phyloP scores from a whole-genome alignment of 1,140 invertebrate genomes.

The Drosophila elegans region DNA sequence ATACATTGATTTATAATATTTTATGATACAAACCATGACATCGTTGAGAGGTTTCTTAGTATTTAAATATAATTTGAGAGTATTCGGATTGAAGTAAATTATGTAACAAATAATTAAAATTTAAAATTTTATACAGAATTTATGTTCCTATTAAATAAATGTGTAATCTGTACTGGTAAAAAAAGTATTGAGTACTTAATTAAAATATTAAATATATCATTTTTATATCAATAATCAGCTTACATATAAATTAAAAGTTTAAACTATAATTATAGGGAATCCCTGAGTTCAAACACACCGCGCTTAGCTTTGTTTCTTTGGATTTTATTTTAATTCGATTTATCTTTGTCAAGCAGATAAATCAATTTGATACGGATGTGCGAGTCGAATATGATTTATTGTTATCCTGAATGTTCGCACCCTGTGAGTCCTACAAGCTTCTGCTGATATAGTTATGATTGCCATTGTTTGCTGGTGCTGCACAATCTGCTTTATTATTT shows the following conservation, averaged over 20 bases:
- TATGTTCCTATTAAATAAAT: background rate
- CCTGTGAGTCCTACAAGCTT: background rate
- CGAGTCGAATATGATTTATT: conserved; percentile 38
- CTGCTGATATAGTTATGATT: background rate
- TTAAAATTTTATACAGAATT: background rate
- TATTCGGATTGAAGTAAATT: background rate
- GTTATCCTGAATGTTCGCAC: conserved; percentile 20
- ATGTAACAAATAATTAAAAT: background rate
- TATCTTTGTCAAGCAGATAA: conserved; percentile 42
- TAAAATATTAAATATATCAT: background rate
- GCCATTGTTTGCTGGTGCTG: background rate
- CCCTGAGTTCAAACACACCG: background rate
- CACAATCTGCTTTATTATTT: conserved; percentile 28
- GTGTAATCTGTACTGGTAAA: no score
- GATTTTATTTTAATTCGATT: conserved; percentile 35
- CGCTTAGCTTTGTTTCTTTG: background rate
- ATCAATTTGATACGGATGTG: conserved; percentile 48
- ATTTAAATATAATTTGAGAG: no score
- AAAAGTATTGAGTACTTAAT: background rate
- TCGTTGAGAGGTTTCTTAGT: background rate
- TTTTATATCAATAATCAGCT: background rate
- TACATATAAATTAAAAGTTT: background rate
- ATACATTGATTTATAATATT: conserved; percentile 4
- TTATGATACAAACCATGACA: background rate
- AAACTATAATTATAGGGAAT: background rate